Evolutionary conservation across 2,888 invertebrate genomes (phyloP), one percentile per base, ranked within the genome.

Genomic region (Eilema griseolum): DNA sequence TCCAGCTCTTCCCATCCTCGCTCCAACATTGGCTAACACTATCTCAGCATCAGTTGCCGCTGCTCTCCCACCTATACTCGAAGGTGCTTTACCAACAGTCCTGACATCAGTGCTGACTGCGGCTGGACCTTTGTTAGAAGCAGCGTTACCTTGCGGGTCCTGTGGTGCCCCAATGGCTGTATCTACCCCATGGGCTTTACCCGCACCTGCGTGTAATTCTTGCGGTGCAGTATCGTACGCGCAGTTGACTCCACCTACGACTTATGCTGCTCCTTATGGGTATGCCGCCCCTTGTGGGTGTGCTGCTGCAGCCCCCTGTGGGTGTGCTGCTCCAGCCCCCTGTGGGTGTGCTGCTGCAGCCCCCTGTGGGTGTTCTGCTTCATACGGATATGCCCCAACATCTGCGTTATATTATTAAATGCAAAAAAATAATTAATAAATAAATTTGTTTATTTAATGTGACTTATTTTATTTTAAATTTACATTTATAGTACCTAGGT

Each of bases 81-180:
- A 89, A 16, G 86, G 88, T 0, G 89, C 90, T 0, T 66, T 90
- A 46, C 90, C 90, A 0, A 81, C 87, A 0, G 84, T 90, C 16
- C 67, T 91, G 46, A 85, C 88, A 0, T 89, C 91, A 3, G 89
- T 88, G 8, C 69, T 92, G 59, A 81, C 86, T 0, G 88, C 84
- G 0, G 87, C 88, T 0, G 88, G 86, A 1, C 91, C 91, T 2
- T 61, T 91, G 66, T 62, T 91, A 3, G 83, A 83, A 11, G 88
- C 87, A 5, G 81, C 84, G 0, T n/a, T 84, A 46, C 78, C 87
- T 37, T 73, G 78, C 65, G 71, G 69, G 10, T 62, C 73, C 12
- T 24, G 28, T 0, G 70, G 69, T 0, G 24, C 70, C 11, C 76
- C 78, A 10, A 61, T 11, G 23, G 69, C 65, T 20, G 16, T 41